Conservation (phyloP, 2,888 invertebrate genomes). For the Thysanoteuthis rhombus region DNA sequence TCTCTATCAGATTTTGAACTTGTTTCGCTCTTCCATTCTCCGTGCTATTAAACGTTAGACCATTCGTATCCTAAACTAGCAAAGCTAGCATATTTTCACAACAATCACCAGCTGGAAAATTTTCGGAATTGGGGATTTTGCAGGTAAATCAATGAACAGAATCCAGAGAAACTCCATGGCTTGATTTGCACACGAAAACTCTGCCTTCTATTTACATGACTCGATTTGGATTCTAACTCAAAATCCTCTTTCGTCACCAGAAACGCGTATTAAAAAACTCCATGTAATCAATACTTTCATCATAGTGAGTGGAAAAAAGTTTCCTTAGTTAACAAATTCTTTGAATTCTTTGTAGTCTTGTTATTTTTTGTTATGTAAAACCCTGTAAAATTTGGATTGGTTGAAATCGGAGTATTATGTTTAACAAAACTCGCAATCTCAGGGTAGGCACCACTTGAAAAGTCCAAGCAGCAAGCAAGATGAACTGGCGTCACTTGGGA, state of each 20-base stretch:
- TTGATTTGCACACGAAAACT: not conserved
- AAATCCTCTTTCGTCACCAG: not conserved
- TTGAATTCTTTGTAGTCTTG: not conserved
- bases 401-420: not conserved
- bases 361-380: not conserved
- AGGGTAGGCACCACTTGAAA: not conserved
- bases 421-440: not conserved
- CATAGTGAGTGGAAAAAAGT: not conserved
- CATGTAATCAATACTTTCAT: not conserved
- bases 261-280: not conserved
- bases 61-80: too few species aligned
- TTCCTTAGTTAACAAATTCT: not conserved
- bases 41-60: too few species aligned
- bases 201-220: not conserved
- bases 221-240: not conserved
- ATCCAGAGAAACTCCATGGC: not conserved
- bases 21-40: too few species aligned
- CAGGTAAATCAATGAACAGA: not conserved
- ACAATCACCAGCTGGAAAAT: too few species aligned
- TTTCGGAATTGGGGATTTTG: not conserved
- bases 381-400: not conserved
- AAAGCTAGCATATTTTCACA: too few species aligned
- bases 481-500: not conserved
- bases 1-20: too few species aligned
- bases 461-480: not conserved